Base-by-base conservation (phyloP, 2,797 vertebrate genomes). In the Sebastes reedi region DNA sequence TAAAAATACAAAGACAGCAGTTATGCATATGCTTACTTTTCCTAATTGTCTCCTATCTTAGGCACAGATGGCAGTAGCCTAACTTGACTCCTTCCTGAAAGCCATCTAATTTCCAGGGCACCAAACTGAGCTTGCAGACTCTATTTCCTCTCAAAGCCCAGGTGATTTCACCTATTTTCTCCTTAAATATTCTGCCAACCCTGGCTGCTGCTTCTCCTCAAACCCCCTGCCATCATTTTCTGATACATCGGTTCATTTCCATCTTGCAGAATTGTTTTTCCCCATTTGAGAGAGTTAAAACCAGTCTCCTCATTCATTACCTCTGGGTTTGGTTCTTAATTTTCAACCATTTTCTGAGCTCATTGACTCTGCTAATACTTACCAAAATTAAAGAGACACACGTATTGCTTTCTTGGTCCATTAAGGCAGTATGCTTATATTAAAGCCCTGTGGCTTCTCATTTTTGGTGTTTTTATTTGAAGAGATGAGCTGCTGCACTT, bases 131-230 rank as follows among this genome's bases (percentile, higher is more conserved):
- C 46, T 64, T 76, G 56, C 77, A 81, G 82, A 88, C 77, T 76
- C 68, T 59, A 76, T 89, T 91, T 88, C 71, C 77, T 76, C 66
- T 70, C 24, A 84, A 89, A 89, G 79, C 67, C 75, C 77, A 55
- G 74, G 73, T 85, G 80, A 88, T 65, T 79, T 85, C 69, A 82
- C 39, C 68, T 32, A 84, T 46, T 84, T 79, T 83, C 79, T 70
- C 58, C 42, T 86, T 68, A 72, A 75, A 80, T 88, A 64, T 80
- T 77, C 13, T 80, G 34, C 72, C 79, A 80, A 72, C 77, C 30
- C 27, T 29, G 39, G 80, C 75, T 81, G 73, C 73, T 87, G 72
- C 64, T 79, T 66, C 32, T 81, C 67, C 30, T 80, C 34, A 81
- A 78, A 70, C 69, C 29, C 10, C 58, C 68, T 71, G 58, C 52